phyloP scores from a whole-genome alignment of 2,113 vertebrate genomes.

The Scalopus aquaticus region DNA sequence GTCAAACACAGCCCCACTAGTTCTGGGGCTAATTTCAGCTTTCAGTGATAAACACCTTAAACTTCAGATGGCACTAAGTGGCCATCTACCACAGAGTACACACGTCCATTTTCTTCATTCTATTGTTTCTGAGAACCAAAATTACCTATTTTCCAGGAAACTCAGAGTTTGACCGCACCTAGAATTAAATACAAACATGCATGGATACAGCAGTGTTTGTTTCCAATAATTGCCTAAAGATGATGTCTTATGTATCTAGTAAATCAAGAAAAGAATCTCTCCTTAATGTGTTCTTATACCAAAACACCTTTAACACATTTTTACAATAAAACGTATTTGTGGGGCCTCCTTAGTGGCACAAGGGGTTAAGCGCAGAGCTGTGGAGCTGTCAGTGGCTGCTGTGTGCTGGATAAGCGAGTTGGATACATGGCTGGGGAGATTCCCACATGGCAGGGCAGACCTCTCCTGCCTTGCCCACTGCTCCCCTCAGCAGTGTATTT shows the following conservation, averaged over 20 bases:
- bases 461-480: too few relatives aligned
- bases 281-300: background rate
- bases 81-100: background rate
- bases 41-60: constrained; percentile 43
- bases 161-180: background rate
- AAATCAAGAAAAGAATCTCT: constrained; percentile 37
- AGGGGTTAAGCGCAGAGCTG: too few relatives aligned
- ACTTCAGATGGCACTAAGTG: constrained; percentile 12
- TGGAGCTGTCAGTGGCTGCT: too few relatives aligned
- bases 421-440: too few relatives aligned
- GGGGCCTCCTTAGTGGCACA: too few relatives aligned
- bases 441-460: too few relatives aligned
- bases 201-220: background rate
- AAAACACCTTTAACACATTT: background rate
- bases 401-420: too few relatives aligned
- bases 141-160: constrained; percentile 15
- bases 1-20: background rate
- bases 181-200: constrained; percentile 16
- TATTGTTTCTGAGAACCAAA: constrained; percentile 55
- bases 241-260: background rate
- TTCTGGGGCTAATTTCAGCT: constrained; percentile 51
- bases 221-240: constrained; percentile 20
- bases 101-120: constrained; percentile 50
- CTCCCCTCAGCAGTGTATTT: too few relatives aligned
- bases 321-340: constrained; percentile 7